Evolutionary conservation across 2,888 invertebrate genomes (phyloP).

Genomic region (Drosophila ustulata): DNA sequence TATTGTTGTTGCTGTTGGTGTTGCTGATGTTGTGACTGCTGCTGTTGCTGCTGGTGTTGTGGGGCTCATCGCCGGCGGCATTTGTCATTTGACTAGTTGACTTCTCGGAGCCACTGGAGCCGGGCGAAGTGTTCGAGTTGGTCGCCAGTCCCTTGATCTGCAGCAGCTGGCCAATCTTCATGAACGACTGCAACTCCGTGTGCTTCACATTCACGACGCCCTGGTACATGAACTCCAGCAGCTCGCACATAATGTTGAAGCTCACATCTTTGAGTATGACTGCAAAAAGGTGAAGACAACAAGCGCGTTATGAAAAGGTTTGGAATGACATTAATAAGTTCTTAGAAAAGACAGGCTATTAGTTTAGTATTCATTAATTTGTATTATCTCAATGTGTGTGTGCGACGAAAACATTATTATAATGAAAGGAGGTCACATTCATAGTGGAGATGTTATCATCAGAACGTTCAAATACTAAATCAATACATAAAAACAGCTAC

Average conservation of each 20-base stretch:
- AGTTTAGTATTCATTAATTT: conserved; percentile 22
- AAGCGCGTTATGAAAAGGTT: background rate
- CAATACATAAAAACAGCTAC: conserved; percentile 83
- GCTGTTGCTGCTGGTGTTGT: conserved; percentile 41
- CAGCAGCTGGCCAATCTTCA: conserved; percentile 85
- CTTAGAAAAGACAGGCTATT: background rate
- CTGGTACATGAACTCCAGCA: conserved; percentile 88
- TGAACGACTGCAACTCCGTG: conserved; percentile 85
- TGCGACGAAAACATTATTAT: conserved; percentile 48
- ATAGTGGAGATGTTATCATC: conserved; percentile 83
- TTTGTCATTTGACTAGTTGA: conserved; percentile 69
- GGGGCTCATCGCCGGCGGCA: conserved; percentile 51
- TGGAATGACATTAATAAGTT: background rate
- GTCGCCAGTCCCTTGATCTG: conserved; percentile 85
- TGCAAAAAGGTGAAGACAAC: conserved; percentile 35
- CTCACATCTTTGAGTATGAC: conserved; percentile 87
- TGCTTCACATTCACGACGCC: conserved; percentile 87
- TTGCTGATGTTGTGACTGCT: conserved; percentile 42
- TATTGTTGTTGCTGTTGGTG: conserved; percentile 42
- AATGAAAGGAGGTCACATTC: conserved; percentile 82
- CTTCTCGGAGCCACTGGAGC: conserved; percentile 77
- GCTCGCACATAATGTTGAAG: conserved; percentile 86
- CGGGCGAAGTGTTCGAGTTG: conserved; percentile 74
- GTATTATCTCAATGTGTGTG: conserved; percentile 28
- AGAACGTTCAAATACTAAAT: conserved; percentile 82